Percentiles rank a stretch among this genome's conserved stretches.
Evolutionary conservation across 2,888 invertebrate genomes (phyloP).

Genomic region (Dynastes hyllus): DNA sequence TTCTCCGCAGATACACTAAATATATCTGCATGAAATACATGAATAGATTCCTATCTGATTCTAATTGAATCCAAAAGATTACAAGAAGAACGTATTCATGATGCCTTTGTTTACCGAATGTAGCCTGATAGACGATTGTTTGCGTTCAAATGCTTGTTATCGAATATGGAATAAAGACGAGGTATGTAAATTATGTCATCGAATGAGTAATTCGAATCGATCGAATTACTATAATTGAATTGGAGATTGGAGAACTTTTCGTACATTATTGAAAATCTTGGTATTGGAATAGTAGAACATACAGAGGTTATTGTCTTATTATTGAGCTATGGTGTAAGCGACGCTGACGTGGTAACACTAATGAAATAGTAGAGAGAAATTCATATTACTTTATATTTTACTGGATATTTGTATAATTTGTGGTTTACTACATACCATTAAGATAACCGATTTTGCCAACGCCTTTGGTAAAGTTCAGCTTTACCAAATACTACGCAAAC

Average conservation of each 20-base stretch:
- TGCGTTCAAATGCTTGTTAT: not conserved
- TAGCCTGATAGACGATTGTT: not conserved
- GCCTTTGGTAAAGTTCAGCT: not conserved
- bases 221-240: constrained; percentile 45
- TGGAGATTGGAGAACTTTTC: constrained; percentile 7
- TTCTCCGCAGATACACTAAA: not conserved
- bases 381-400: not conserved
- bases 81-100: too few species aligned
- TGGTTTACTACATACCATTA: not conserved
- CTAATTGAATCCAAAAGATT: too few species aligned
- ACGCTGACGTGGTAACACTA: not conserved
- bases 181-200: constrained; percentile 25
- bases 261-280: constrained; percentile 31
- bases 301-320: too few species aligned
- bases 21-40: not conserved
- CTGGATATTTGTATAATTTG: not conserved
- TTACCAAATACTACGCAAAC: too few species aligned
- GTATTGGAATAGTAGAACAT: not conserved
- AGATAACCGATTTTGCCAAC: not conserved
- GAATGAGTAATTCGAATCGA: constrained; percentile 37
- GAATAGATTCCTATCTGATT: too few species aligned
- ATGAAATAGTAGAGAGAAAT: not conserved
- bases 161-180: not conserved
- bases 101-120: not conserved
- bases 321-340: too few species aligned